Evolutionary conservation across 2,888 invertebrate species (phyloP).

Genomic region (Aphidoletes aphidimyza): DNA sequence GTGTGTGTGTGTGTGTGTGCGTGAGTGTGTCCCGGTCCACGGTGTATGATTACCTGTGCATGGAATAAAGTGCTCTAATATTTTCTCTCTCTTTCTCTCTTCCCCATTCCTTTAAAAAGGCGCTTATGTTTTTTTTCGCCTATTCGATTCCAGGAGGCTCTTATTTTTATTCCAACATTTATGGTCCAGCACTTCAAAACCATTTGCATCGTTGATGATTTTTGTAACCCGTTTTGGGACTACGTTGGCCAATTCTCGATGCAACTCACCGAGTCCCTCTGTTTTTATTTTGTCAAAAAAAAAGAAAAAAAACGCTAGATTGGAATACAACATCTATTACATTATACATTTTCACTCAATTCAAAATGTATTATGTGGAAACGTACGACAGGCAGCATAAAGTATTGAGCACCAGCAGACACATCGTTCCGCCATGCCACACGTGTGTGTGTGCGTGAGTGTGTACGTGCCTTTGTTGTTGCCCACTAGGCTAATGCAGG

Average conservation of each 20-base stretch:
- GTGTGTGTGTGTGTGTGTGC: no score
- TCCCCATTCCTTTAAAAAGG: no score
- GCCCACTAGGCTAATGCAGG: background rate
- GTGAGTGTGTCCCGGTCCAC: no score
- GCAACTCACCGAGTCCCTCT: background rate
- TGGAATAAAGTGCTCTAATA: background rate
- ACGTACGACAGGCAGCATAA: background rate
- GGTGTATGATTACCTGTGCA: slow-evolving; percentile 14
- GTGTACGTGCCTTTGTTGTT: no score
- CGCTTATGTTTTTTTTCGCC: background rate
- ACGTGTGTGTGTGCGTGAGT: no score
- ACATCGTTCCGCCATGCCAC: background rate
- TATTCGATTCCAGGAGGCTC: background rate
- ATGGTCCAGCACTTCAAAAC: slow-evolving; percentile 48
- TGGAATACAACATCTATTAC: slow-evolving; percentile 11
- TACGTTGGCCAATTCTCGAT: background rate
- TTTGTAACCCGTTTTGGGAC: background rate
- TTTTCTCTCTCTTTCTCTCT: background rate
- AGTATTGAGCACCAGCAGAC: background rate
- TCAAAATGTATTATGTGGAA: background rate
- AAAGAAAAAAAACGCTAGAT: no score
- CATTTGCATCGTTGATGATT: slow-evolving; percentile 53
- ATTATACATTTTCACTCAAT: slow-evolving; percentile 42
- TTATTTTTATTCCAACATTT: background rate
- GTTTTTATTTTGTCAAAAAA: background rate